A percentile compares a stretch with the other conserved stretches of the same genome.
These are phyloP conservation scores for Ploceus nigricollis DNA, from an alignment of 2,113 vertebrate species.

Conservation along the genomic window DNA sequence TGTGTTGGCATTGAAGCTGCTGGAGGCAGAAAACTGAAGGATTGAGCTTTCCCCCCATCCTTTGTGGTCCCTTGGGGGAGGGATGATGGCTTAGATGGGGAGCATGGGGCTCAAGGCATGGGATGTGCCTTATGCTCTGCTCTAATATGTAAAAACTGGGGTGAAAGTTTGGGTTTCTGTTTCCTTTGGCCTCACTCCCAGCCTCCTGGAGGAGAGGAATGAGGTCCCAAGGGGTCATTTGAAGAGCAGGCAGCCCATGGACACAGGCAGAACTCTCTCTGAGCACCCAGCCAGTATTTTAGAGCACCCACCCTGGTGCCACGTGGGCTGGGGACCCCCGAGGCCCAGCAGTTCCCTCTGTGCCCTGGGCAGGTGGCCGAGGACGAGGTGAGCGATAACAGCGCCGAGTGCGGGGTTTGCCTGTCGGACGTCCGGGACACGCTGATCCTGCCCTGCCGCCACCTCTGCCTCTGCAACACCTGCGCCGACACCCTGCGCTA, in stretches of 20 bases:
- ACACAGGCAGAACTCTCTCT: neutral
- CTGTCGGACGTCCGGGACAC: slow-evolving; percentile 95
- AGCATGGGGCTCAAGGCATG: fast-evolving
- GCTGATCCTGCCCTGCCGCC: slow-evolving; percentile 94
- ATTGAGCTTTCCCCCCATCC: neutral
- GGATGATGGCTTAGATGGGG: neutral
- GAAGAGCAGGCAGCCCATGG: neutral
- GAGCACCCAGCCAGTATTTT: neutral
- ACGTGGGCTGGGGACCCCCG: fast-evolving
- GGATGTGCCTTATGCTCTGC: neutral
- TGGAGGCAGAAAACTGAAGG: neutral
- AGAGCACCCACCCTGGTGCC: neutral
- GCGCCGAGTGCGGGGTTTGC: slow-evolving; percentile 96
- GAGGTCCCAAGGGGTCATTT: neutral
- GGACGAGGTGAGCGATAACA: slow-evolving; percentile 97
- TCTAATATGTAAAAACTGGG: neutral
- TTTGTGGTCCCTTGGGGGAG: neutral
- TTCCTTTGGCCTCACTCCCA: neutral
- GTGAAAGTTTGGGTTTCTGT: neutral
- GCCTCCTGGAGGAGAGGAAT: neutral
- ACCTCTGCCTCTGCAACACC: slow-evolving; percentile 93
- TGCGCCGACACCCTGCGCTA: slow-evolving; percentile 95
- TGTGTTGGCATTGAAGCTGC: neutral
- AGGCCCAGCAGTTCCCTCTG: fast-evolving
- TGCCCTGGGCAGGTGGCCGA: slow-evolving; percentile 81